A percentile compares a stretch with the other conserved stretches of the same genome.
Evolutionary conservation across 2,113 vertebrate genomes (phyloP).

Genomic region (Henicopernis longicauda): DNA sequence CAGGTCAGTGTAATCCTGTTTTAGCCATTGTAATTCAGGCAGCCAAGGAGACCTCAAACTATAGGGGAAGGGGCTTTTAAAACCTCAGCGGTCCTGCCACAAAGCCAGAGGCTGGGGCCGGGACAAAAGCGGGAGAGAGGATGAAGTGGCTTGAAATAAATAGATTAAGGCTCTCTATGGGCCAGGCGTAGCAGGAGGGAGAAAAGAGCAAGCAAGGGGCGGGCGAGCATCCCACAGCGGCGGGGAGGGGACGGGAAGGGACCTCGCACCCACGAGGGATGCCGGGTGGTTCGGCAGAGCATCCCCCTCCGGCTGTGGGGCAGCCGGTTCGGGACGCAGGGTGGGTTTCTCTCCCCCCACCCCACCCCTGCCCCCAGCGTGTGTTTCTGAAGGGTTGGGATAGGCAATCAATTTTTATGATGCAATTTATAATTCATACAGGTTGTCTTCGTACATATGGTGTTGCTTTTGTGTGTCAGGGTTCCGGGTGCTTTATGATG

Average conservation of each 20-base stretch:
- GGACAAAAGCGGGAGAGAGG: slow-evolving; percentile 67
- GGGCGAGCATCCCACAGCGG: background rate
- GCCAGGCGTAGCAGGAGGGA: slow-evolving; percentile 39
- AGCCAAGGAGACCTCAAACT: slow-evolving; percentile 69
- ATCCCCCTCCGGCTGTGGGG: background rate
- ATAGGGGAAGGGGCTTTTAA: slow-evolving; percentile 69
- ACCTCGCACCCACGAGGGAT: background rate
- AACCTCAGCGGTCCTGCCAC: slow-evolving; percentile 60
- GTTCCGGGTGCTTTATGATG: slow-evolving; percentile 61
- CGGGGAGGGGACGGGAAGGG: background rate
- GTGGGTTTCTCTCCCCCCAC: background rate
- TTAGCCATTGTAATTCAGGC: slow-evolving; percentile 75
- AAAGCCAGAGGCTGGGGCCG: slow-evolving; percentile 67
- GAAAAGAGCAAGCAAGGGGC: slow-evolving; percentile 37
- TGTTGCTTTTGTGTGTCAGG: slow-evolving; percentile 63
- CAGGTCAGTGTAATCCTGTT: slow-evolving; percentile 81
- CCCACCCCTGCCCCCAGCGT: too few relatives aligned
- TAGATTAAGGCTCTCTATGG: slow-evolving; percentile 73
- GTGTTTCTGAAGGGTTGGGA: background rate
- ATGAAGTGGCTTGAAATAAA: slow-evolving; percentile 79
- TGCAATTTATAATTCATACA: slow-evolving; percentile 65
- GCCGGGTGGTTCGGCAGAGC: background rate
- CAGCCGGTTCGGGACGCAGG: accelerated
- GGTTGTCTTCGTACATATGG: slow-evolving; percentile 70
- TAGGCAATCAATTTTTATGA: slow-evolving; percentile 63